Evolutionary conservation across 2,113 vertebrate species (phyloP).

Genomic region (Tychaedon coryphoeus): DNA sequence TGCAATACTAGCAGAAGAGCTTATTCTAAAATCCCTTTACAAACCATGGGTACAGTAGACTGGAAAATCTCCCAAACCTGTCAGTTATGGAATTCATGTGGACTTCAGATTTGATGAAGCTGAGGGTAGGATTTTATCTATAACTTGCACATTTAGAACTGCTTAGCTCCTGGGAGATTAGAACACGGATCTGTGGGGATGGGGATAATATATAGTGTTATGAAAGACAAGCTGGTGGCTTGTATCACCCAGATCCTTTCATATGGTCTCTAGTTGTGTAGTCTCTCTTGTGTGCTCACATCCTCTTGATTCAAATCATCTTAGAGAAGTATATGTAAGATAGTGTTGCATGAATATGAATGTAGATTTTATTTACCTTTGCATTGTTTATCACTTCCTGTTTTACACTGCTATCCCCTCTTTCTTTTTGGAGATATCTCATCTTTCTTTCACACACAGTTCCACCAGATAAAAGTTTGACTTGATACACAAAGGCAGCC

Average conservation of each 20-base stretch:
- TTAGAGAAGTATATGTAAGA: not conserved
- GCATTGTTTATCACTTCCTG: not conserved
- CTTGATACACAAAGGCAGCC: not conserved
- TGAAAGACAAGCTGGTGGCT: not conserved
- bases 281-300: not conserved
- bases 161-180: not conserved
- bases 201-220: too few species aligned
- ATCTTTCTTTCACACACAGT: not conserved
- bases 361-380: not conserved
- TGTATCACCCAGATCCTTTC: not conserved
- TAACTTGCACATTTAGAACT: not conserved
- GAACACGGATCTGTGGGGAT: accelerated
- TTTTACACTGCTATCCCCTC: not conserved
- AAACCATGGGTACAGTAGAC: not conserved
- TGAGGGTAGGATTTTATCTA: not conserved
- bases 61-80: not conserved
- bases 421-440: not conserved
- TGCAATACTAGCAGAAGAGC: not conserved
- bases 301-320: not conserved
- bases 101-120: not conserved
- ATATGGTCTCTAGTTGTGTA: not conserved
- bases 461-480: not conserved
- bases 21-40: not conserved
- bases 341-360: not conserved
- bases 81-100: not conserved